Evolutionary conservation across 1,140 invertebrate species (phyloP), one percentile per base, ranked within the genome.

Genomic region (Drosophila fuyamai): DNA sequence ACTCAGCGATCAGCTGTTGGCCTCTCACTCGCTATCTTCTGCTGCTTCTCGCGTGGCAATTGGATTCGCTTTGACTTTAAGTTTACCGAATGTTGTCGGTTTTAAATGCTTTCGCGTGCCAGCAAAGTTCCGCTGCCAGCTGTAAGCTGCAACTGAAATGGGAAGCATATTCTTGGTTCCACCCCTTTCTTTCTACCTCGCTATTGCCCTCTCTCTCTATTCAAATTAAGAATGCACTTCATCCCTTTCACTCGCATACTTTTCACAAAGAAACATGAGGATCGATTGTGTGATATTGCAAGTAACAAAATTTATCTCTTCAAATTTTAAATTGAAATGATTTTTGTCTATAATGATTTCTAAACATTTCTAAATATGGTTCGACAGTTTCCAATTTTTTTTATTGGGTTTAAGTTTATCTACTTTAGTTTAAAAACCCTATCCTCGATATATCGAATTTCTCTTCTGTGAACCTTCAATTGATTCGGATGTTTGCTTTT

Each of bases 11-110:
- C 74, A 70, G 75, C 74, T 77, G 63, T 48, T 43, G 18, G 38
- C 44, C 10, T 32, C 35, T 46, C 62, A 38, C 18, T 47, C 32
- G 51, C 36, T 48, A 70, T 78, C 82, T 73, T 59, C 27, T 60
- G 82, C 50, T 62, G 68, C 57, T 62, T 43, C 74, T 84, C 73
- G 80, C 85, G 84, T 81, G 84, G 75, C 84, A 89, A 84, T 81
- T 72, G 70, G 60, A 72, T 73, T 62, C 77, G 84, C 29, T 89
- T 81, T 89, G 77, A 81, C 84, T 76, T 84, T 74, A 89, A 89
- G 84, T 89, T 89, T 77, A 89, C 50, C 68, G 62, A 68, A 68
- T 80, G 62, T 61, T 65, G 79, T 75, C 57, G 70, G 61, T 65
- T 81, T 72, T 89, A 89, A 89, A 76, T 80, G 74, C 50, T 80